Base-by-base conservation (phyloP, 2,888 invertebrate genomes). In the Agrochola circellaris region DNA sequence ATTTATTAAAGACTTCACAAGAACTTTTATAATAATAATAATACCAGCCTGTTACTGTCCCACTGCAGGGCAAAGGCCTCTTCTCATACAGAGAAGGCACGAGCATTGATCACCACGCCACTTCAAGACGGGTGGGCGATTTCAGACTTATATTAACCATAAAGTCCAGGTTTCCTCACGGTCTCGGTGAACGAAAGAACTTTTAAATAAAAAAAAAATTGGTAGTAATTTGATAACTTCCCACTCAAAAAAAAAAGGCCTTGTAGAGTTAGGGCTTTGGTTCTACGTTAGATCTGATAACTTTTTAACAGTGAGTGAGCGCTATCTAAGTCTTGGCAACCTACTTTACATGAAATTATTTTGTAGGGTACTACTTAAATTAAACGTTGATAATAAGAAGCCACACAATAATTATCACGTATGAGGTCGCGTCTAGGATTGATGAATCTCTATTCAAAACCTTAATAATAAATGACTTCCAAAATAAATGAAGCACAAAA, bases 401-500 rank as follows among this genome's bases (percentile, higher is more conserved):
- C 17, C n/a, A 30, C 15, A 42, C n/a, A 58, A 15, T 13, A 34
- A 38, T 26, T n/a, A 56, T 8, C 13, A 42, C n/a, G 7, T 20
- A 7, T 23, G 2, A 58, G 0, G 17, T 65, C 58, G 82, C 65
- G 58, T 65, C 15, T 8, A 54, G 0, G 51, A 54, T 11, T 58
- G 42, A 78, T 60, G 42, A 75, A 65, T 34, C n/a, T 38, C 4
- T n/a, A 64, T 79, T 75, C 76, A 82, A 79, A 75, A 54, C 51
- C 58, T 15, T n/a, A 20, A 34, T 65, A 81, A 56, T 38, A 60
- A 60, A 75, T 60, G 51, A 58, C 11, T 54, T 0, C 45, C 34
- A 6, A 54, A 83, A 56, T 56, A 66, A 81, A 84, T 79, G 45
- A 72, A 64, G 34, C 26, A 26, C 54, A 64, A 15, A 17, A 68